A percentile compares a stretch with the other conserved stretches of the same genome.
phyloP scores from a whole-genome alignment of 2,797 vertebrate genomes.

The Falco concolor region DNA sequence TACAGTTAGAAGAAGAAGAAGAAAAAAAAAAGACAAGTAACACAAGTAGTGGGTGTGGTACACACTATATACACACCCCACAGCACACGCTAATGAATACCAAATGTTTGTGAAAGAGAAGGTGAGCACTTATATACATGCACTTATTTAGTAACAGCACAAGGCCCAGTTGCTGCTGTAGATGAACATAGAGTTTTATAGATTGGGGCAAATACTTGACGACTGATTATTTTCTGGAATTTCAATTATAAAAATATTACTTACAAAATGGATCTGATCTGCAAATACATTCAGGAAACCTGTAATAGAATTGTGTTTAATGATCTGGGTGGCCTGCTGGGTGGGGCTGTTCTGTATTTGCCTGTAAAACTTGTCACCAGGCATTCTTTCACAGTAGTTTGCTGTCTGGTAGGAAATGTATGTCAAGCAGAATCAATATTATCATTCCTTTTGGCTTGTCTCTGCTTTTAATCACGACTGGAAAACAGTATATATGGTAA shows the following conservation, averaged over 20 bases:
- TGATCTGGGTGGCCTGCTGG: neutral
- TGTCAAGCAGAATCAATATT: slow-evolving; percentile 14
- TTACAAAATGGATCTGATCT: neutral
- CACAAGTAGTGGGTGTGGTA: neutral
- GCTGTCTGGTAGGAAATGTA: neutral
- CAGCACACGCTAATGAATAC: no score
- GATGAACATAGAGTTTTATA: neutral
- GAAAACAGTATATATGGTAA: neutral
- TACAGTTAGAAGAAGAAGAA: neutral
- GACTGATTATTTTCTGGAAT: neutral
- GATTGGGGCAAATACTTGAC: neutral
- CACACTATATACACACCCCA: neutral
- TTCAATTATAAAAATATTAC: neutral
- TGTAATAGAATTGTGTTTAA: neutral
- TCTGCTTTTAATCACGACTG: slow-evolving; percentile 16
- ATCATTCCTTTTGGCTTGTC: neutral
- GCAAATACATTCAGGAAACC: neutral
- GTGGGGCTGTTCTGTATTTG: neutral
- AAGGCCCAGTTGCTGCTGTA: neutral
- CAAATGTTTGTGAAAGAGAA: neutral
- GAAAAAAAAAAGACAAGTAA: neutral
- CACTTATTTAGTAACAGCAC: neutral
- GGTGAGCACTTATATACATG: neutral
- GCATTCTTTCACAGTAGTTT: neutral
- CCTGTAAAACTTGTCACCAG: neutral